Base-by-base conservation (phyloP, 2,113 vertebrate genomes). In the Passerina amoena region DNA sequence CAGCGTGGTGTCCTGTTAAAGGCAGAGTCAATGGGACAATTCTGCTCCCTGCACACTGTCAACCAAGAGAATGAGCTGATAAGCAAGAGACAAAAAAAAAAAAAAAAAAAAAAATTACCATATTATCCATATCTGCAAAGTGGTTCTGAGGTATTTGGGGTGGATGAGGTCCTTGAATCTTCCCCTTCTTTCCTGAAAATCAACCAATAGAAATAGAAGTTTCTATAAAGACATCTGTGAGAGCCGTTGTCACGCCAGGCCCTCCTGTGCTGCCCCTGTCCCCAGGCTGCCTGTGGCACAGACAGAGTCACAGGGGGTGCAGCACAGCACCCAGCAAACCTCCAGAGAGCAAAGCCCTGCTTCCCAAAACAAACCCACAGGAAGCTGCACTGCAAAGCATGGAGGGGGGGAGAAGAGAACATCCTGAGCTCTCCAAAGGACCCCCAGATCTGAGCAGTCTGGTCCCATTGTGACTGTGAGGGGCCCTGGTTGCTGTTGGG, bases 51-150 rank as follows among this genome's bases (percentile, higher is more conserved):
- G 17, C 33, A 35, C 23, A 6, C 0, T 2, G 45, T 48, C n/a
- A n/a, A 15, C 24, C 4, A 17, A 80, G 64, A 88, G n/a, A 56
- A 69, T 9, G 25, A 80, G 27, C 19, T 44, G 35, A 50, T 28
- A 66, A 70, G 8, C 7, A 75, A 88, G 33, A 64, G 16, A 5
- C 30, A n/a, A 42, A 54, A 59, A 38, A 38, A 38, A 38, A 12
- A 38, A 38, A 38, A 38, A 12, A n/a, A 42, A 54, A 59, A 38
- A 38, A 38, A 38, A 12, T 24, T 98, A 99, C 99, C 99, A 99
- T 96, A 99, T 98, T 88, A 98, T 98, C 99, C 99, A 99, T 95
- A 99, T 98, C 92, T 99, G 98, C 22, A 99, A 77, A 1, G 99
- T 98, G 7, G 99, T 99, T 95, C 98, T 98, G 80, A 98, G 97